Evolutionary conservation across 2,888 invertebrate genomes (phyloP).

Genomic region (Empis stercorea): DNA sequence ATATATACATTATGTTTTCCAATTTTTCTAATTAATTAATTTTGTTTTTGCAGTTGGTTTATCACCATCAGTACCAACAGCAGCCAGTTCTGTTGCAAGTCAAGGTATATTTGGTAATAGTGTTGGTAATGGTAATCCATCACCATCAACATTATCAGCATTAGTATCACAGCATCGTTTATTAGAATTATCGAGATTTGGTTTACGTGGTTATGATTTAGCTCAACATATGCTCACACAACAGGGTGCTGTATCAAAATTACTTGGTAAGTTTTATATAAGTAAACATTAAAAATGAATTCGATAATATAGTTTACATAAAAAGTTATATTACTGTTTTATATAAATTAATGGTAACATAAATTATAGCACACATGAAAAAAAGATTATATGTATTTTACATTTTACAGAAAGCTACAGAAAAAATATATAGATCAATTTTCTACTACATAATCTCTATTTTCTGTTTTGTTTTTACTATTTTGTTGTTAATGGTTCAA

Average conservation of each 20-base stretch:
- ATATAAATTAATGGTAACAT: no score
- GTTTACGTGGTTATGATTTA: constrained; percentile 77
- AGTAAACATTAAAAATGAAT: not conserved
- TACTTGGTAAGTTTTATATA: constrained; percentile 58
- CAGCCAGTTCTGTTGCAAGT: constrained; percentile 21
- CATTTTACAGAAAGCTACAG: no score
- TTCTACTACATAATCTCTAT: no score
- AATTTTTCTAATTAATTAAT: no score
- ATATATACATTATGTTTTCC: no score
- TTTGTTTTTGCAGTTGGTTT: constrained; percentile 20
- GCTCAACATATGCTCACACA: constrained; percentile 83
- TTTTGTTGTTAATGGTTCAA: no score
- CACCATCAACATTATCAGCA: constrained; percentile 52
- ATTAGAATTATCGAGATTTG: constrained; percentile 66
- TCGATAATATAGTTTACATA: no score
- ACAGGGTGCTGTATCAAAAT: constrained; percentile 82
- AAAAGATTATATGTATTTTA: no score
- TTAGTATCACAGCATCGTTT: constrained; percentile 67
- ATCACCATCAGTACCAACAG: constrained; percentile 35
- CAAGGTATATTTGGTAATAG: constrained; percentile 28
- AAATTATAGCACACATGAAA: no score
- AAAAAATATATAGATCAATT: no score
- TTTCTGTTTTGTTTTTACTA: no score
- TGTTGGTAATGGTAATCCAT: constrained; percentile 36
- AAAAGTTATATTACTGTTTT: no score